phyloP scores from a whole-genome alignment of 2,888 invertebrate species.

The Hipparchia semele region DNA sequence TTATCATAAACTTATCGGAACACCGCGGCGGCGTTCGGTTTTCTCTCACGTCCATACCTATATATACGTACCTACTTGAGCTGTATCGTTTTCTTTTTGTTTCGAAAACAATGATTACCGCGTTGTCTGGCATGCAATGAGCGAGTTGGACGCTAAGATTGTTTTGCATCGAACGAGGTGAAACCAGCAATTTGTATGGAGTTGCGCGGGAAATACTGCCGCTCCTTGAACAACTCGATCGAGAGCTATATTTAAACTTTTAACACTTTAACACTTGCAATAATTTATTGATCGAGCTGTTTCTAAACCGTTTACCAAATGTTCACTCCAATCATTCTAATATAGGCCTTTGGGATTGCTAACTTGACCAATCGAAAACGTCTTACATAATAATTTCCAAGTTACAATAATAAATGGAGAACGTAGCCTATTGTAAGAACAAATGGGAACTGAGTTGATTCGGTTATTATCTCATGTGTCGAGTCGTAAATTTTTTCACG shows the following conservation, averaged over 20 bases:
- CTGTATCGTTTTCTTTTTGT: constrained; percentile 70
- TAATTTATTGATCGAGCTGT: constrained; percentile 13
- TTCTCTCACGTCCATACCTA: constrained; percentile 63
- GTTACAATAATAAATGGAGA: background rate
- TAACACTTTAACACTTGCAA: constrained; percentile 25
- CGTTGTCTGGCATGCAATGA: constrained; percentile 68
- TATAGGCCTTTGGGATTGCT: background rate
- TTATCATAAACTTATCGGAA: constrained; percentile 80
- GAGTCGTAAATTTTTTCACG: background rate
- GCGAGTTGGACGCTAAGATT: constrained; percentile 73
- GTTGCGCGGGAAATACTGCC: constrained; percentile 34
- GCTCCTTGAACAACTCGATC: constrained; percentile 25
- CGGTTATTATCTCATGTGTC: background rate
- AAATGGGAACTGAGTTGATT: too few species aligned
- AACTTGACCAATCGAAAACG: background rate
- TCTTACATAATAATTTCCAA: background rate
- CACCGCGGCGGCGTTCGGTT: constrained; percentile 69
- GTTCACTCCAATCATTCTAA: constrained; percentile 10
- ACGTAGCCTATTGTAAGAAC: background rate
- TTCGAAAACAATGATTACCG: constrained; percentile 77
- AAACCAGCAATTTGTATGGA: constrained; percentile 74
- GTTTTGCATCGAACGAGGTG: constrained; percentile 77
- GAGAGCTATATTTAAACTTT: constrained; percentile 32
- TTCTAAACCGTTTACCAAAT: constrained; percentile 4
- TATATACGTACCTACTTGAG: constrained; percentile 64